These are phyloP conservation scores for Gobius niger DNA, from an alignment of 2,113 vertebrate genomes.

Conservation along the genomic window DNA sequence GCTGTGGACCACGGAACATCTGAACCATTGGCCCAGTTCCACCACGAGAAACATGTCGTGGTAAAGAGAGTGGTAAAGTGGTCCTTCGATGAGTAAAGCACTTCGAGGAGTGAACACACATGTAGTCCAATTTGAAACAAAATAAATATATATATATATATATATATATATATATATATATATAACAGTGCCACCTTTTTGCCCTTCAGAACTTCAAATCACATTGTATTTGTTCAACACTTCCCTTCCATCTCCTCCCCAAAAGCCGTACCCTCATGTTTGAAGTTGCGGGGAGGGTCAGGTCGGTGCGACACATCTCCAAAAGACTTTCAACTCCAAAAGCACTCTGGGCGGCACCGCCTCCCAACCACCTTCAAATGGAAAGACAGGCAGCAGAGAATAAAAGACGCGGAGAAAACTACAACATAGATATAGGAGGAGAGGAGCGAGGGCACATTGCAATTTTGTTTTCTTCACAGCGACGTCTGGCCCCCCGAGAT, in stretches of 20 bases:
- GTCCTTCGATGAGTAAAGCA: no score
- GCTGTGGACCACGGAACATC: neutral
- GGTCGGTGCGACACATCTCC: conserved; percentile 51
- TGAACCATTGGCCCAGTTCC: neutral
- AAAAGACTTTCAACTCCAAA: conserved; percentile 61
- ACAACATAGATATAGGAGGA: conserved; percentile 24
- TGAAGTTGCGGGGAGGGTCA: conserved; percentile 49
- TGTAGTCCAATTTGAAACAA: no score
- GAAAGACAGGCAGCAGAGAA: conserved; percentile 43
- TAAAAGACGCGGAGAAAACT: conserved; percentile 46
- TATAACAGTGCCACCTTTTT: neutral
- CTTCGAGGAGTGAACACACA: no score
- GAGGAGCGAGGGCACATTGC: conserved; percentile 29
- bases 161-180: no score
- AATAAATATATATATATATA: no score
- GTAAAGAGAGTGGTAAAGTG: no score
- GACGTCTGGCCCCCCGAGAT: conserved; percentile 62
- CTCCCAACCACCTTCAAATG: conserved; percentile 50
- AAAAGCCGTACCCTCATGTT: conserved; percentile 22
- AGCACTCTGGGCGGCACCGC: conserved; percentile 55
- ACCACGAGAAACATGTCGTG: no score
- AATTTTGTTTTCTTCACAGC: conserved; percentile 62
- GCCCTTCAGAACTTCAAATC: conserved; percentile 28
- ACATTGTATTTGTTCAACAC: conserved; percentile 17
- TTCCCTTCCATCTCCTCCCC: conserved; percentile 35